Evolutionary conservation across 2,113 vertebrate genomes (phyloP), one percentile per base, ranked within the genome.

Genomic region (Miniopterus natalensis): DNA sequence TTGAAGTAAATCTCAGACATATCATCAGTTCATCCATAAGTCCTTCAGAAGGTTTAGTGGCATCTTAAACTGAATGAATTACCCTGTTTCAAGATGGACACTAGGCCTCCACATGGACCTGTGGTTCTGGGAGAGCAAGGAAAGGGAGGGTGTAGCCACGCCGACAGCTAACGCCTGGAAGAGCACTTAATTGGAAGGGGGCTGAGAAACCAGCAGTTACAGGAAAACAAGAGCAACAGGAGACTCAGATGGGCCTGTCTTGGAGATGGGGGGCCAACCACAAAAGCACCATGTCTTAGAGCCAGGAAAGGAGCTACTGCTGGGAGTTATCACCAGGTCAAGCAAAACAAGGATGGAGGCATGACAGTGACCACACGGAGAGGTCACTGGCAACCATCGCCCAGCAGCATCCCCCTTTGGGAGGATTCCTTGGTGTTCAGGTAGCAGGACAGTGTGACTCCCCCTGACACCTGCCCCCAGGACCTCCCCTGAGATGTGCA

Each of bases 81-180:
- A 8, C 71, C 27, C 47, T 3, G 29, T 47, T 71, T 40, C 49
- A 71, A 70, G 40, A 88, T 51, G 70, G 36, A 18, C 40, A 2
- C 51, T 4, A n/a, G 18, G 45, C 45, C 84, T 13, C 20, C 25
- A 25, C 42, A 31, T 7, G 0, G 49, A 5, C 42, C 87, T 47
- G 6, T 55, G 31, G 4, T 25, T 74, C 63, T 36, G 57, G 36
- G 36, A 8, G 6, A 49, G 29, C 49, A 25, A 61, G 59, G 5
- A n/a, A 74, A 23, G 12, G 40, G 5, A 42, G 8, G 5, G 57
- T 63, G 21, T 57, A 8, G 45, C 47, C 55, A 27, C 4, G 84
- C 40, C 0, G 0, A 40, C 3, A 29, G 51, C 55, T 25, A 23
- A 45, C n/a, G 3, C 65, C 57, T 1, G 18, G 27, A 65, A 42